Conservation (phyloP, 2,113 vertebrate species). For the Parus major region DNA sequence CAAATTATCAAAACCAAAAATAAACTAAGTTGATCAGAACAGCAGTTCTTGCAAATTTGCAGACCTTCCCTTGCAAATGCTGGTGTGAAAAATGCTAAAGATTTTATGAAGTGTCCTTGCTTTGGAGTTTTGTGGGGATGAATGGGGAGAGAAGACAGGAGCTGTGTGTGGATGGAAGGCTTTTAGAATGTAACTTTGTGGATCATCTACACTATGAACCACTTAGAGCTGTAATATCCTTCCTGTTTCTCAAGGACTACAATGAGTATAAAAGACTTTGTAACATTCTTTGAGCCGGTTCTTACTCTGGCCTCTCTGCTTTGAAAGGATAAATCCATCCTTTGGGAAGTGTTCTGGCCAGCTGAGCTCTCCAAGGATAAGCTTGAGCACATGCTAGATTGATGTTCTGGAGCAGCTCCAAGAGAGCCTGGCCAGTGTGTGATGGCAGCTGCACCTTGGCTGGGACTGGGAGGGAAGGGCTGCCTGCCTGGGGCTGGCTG, state of each 20-base stretch:
- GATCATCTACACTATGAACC: neutral
- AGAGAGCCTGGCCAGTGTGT: neutral
- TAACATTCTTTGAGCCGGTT: neutral
- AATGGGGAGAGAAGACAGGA: neutral
- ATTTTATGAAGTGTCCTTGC: neutral
- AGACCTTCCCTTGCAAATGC: neutral
- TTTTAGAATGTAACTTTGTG: neutral
- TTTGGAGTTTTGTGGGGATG: neutral
- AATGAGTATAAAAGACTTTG: neutral
- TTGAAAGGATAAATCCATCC: neutral
- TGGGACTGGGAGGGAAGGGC: neutral
- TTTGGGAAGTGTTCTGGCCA: neutral
- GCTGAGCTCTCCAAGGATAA: neutral
- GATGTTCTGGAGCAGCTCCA: constrained; percentile 1
- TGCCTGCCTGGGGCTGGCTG: neutral
- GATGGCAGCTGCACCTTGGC: neutral
- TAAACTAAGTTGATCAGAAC: neutral
- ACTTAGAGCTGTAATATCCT: neutral
- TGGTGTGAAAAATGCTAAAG: neutral
- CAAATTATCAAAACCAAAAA: constrained; percentile 4
- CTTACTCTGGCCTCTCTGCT: neutral
- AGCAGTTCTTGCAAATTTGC: neutral
- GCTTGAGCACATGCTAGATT: neutral
- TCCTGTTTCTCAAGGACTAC: neutral
- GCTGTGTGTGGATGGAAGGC: neutral